These are phyloP conservation scores for Avahi laniger DNA, from an alignment of 2,797 vertebrate genomes.

Conservation along the genomic window DNA sequence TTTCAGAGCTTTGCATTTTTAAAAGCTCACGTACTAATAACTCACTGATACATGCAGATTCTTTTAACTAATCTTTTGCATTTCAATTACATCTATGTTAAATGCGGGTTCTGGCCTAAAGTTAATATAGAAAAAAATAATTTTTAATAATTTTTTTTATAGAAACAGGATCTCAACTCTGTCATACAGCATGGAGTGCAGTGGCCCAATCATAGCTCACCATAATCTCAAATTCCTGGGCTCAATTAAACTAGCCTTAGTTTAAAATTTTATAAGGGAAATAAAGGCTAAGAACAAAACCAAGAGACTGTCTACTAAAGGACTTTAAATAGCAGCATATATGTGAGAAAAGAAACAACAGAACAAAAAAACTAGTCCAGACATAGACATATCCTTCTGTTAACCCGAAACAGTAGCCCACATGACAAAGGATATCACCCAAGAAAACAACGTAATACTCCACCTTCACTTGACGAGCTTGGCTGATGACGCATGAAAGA, in stretches of 20 bases:
- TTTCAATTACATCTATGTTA: neutral
- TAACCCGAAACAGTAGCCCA: neutral
- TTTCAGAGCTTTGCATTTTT: constrained; percentile 31
- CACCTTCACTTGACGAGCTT: constrained; percentile 97
- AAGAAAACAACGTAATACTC: constrained; percentile 65
- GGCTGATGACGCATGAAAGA: constrained; percentile 96
- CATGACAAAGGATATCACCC: neutral
- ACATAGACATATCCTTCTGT: neutral
- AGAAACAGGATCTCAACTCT: too few relatives aligned
- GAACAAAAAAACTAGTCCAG: neutral
- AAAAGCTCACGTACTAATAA: constrained; percentile 23
- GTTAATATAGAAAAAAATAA: neutral
- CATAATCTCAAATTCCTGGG: too few relatives aligned
- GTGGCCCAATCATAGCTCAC: too few relatives aligned
- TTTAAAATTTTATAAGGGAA: constrained; percentile 17
- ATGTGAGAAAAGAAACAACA: constrained; percentile 11
- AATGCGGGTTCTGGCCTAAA: neutral
- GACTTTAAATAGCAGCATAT: neutral
- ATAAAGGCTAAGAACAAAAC: constrained; percentile 23
- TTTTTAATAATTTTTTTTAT: neutral
- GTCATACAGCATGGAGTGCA: too few relatives aligned
- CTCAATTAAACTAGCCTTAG: neutral
- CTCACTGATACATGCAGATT: neutral
- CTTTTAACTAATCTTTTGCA: constrained; percentile 6
- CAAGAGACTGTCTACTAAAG: neutral